A percentile compares a stretch with the other conserved stretches of the same genome.
Conservation (phyloP, 2,888 invertebrate genomes). For the Smittia aterrima region DNA sequence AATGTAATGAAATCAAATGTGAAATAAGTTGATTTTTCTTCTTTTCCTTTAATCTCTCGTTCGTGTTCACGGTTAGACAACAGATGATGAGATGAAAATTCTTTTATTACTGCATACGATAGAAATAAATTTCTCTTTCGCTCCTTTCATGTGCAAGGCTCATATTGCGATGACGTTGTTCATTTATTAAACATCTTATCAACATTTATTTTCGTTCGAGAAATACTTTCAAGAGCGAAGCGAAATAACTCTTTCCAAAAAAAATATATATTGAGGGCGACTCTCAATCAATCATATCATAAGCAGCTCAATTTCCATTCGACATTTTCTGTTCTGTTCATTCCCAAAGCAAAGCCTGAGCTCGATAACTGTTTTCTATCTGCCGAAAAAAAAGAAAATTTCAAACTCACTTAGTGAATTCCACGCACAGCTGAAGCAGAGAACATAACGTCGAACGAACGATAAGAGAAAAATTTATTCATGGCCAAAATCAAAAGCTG, state of each 20-base stretch:
- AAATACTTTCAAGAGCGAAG: not conserved
- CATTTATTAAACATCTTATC: not conserved
- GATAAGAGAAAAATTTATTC: conserved; percentile 22
- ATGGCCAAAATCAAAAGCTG: not conserved
- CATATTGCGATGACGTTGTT: not conserved
- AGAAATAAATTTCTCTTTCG: too few relatives aligned
- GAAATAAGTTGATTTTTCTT: conserved; percentile 8
- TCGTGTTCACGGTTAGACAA: too few relatives aligned
- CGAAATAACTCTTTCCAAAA: conserved; percentile 14
- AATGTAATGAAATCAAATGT: not conserved
- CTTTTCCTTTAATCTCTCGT: not conserved
- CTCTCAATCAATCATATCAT: conserved; percentile 42
- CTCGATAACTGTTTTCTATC: not conserved
- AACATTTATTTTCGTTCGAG: not conserved
- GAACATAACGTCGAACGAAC: not conserved
- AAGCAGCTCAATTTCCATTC: conserved; percentile 36
- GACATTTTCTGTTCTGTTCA: not conserved
- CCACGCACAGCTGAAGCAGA: not conserved
- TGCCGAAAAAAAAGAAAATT: not conserved
- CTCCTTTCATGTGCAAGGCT: too few relatives aligned
- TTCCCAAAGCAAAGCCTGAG: not conserved
- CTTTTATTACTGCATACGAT: too few relatives aligned
- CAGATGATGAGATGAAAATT: too few relatives aligned
- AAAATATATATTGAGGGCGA: not conserved
- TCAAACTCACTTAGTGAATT: not conserved